Evolutionary conservation across 1,140 invertebrate species (phyloP).

Genomic region (Zaprionus nigranus): DNA sequence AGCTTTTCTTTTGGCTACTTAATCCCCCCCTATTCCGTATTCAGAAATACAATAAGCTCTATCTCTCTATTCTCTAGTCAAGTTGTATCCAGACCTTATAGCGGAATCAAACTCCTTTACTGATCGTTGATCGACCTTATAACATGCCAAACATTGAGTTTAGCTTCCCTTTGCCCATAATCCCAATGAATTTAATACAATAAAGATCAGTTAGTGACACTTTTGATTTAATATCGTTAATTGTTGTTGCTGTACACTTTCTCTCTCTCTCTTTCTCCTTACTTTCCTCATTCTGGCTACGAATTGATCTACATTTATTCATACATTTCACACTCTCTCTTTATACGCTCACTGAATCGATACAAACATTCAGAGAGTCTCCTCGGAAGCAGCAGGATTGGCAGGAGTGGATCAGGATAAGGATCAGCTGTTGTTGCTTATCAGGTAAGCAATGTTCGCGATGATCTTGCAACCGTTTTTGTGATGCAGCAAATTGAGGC

Average conservation of each 20-base stretch:
- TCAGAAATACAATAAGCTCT: no score
- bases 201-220: background rate
- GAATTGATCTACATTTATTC: background rate
- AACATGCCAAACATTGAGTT: no score
- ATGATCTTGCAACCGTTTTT: conserved; percentile 92
- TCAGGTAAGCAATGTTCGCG: conserved; percentile 88
- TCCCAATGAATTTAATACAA: background rate
- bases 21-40: no score
- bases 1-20: no score
- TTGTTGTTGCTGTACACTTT: background rate
- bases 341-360: background rate
- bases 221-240: conserved; percentile 7
- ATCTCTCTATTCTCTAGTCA: no score
- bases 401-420: background rate
- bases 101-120: no score
- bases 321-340: no score
- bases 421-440: conserved; percentile 72
- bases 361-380: background rate
- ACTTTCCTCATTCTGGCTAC: no score
- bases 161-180: no score
- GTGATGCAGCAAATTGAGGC: conserved; percentile 90
- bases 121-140: no score
- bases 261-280: background rate
- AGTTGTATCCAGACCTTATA: no score
- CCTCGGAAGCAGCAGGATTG: background rate